Evolutionary conservation across 2,113 vertebrate genomes (phyloP).

Genomic region (Bucco capensis): DNA sequence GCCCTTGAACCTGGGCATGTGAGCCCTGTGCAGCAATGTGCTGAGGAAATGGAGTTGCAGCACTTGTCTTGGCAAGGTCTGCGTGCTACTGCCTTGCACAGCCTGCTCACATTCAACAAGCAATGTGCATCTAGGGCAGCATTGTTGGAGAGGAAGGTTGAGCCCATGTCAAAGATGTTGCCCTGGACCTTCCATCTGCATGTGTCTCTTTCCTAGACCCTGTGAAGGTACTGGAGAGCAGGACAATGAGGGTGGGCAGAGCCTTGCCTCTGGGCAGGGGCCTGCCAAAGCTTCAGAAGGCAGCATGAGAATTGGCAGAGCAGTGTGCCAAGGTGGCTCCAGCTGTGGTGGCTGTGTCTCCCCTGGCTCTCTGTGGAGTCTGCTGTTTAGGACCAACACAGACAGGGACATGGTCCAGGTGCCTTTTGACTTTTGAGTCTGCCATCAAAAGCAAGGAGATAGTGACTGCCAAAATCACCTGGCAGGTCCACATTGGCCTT

Average conservation of each 20-base stretch:
- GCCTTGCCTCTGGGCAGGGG: background rate
- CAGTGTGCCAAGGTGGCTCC: background rate
- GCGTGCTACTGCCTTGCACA: background rate
- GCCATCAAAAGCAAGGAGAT: fast-evolving
- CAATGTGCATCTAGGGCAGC: background rate
- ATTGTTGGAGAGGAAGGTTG: background rate
- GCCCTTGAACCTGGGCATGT: fast-evolving
- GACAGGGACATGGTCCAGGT: background rate
- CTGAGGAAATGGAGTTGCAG: background rate
- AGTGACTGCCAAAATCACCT: background rate
- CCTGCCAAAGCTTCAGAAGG: background rate
- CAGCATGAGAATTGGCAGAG: background rate
- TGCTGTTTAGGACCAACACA: background rate
- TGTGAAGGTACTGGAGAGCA: fast-evolving
- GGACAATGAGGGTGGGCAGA: background rate
- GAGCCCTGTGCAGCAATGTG: fast-evolving
- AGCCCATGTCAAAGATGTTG: background rate
- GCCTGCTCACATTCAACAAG: background rate
- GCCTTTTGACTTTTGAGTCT: background rate
- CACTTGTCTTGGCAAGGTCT: background rate
- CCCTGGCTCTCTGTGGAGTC: background rate
- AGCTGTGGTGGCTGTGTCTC: background rate
- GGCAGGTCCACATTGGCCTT: background rate
- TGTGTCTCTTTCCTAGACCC: background rate
- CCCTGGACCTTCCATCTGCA: background rate